Percentiles rank a stretch among this genome's conserved stretches.
phyloP scores from a whole-genome alignment of 2,888 invertebrate genomes.

The Panopea generosa region DNA sequence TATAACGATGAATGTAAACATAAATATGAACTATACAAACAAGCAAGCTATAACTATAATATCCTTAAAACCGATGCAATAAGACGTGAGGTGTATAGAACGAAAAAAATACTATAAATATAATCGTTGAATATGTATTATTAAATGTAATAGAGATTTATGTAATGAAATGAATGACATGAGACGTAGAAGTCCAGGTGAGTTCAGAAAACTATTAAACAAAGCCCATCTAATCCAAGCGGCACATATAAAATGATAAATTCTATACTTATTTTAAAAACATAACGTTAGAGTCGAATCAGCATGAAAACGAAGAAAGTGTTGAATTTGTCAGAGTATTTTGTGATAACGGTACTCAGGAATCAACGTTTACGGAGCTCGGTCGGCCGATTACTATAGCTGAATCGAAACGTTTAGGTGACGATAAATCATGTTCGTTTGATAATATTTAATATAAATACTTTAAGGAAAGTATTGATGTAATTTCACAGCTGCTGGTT shows the following conservation, averaged over 20 bases:
- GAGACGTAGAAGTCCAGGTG: not conserved
- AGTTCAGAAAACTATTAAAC: conserved; percentile 12
- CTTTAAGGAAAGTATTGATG: conserved; percentile 27
- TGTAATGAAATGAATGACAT: conserved; percentile 1
- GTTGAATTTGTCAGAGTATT: no score
- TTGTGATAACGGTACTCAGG: no score
- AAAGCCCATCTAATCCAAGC: not conserved
- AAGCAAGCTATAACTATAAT: no score
- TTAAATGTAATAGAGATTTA: conserved; percentile 5
- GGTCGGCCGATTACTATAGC: conserved; percentile 4
- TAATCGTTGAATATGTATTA: not conserved
- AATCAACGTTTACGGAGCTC: not conserved
- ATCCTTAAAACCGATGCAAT: no score
- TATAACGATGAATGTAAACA: no score
- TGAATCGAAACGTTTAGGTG: conserved; percentile 6
- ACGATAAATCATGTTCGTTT: conserved; percentile 30
- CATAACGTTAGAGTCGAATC: no score
- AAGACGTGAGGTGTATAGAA: not conserved
- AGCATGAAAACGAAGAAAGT: no score
- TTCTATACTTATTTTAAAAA: no score
- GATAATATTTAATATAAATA: conserved; percentile 49
- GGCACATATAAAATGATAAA: not conserved
- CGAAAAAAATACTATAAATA: conserved; percentile 15
- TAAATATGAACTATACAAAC: no score
- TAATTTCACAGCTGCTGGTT: conserved; percentile 10